Evolutionary conservation across 2,888 invertebrate species (phyloP), one percentile per base, ranked within the genome.

Genomic region (Dryocosmus kuriphilus): DNA sequence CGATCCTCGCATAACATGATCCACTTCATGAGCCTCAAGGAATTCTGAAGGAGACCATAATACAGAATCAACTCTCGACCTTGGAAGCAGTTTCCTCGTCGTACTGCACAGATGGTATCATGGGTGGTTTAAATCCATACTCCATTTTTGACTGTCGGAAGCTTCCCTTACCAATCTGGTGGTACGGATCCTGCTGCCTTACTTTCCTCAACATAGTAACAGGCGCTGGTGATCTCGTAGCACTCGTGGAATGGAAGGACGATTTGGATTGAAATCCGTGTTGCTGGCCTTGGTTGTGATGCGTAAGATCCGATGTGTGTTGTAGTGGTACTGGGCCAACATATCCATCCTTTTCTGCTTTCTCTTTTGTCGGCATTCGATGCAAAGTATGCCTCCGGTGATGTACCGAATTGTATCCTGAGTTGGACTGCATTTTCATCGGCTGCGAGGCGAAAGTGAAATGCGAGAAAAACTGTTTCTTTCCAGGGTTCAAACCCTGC

Each of bases 71-170:
- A 60, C 81, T 83, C 74, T 91, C 89, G 7, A 91, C 89, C 84
- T 90, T 90, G 14, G 88, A 86, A 3, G 89, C 90, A 0, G 90
- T 90, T 73, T 95, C 94, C 81, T 96, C 94, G 87, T 96, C 96
- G 14, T 97, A 95, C 89, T 96, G 96, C 6, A 95, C 93, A 0
- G 97, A 97, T 0, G 97, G 97, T 80, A 96, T 94, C 85, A 97
- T 90, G 0, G 97, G 97, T 0, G 97, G 97, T 86, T 95, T 96
- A 84, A 97, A 97, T 0, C 96, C 95, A 85, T 97, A 97, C 83
- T 97, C 97, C 87, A 97, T 94, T 85, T 95, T 94, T 0, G 96
- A 92, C 81, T 94, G 94, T 77, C 94, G 93, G 24, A 95, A 95
- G 30, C 94, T 92, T 77, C 92, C 93, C 30, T 93, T 93, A n/a